Conservation (phyloP, 2,113 vertebrate genomes). For the Rhinichthys klamathensis region DNA sequence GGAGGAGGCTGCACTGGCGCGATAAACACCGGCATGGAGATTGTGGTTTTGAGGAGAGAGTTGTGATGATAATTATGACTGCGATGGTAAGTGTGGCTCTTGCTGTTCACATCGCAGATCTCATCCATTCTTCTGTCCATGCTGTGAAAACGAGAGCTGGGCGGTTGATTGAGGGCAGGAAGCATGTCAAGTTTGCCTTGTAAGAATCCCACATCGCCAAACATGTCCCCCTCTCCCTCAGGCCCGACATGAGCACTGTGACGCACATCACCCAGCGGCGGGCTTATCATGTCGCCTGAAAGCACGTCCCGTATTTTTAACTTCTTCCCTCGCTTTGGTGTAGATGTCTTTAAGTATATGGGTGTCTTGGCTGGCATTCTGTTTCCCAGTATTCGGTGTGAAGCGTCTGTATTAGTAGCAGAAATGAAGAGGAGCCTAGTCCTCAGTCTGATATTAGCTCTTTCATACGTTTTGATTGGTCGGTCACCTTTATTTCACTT, state of each 20-base stretch:
- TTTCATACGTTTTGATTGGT: not conserved
- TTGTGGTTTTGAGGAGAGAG: conserved; percentile 75
- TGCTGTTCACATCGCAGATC: conserved; percentile 9
- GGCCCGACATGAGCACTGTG: conserved; percentile 83
- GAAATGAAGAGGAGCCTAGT: conserved; percentile 18
- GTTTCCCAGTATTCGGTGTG: conserved; percentile 45
- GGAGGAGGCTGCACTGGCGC: conserved; percentile 79
- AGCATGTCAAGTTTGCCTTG: conserved; percentile 81
- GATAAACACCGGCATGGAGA: conserved; percentile 78
- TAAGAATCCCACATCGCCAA: conserved; percentile 82
- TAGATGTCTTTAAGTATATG: conserved; percentile 82
- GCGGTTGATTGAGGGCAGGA: conserved; percentile 60
- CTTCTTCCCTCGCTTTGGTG: conserved; percentile 79
- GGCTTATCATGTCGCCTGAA: conserved; percentile 85
- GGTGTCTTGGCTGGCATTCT: conserved; percentile 85
- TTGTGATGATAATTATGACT: conserved; percentile 59
- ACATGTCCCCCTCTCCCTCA: conserved; percentile 79
- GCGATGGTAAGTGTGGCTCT: conserved; percentile 50
- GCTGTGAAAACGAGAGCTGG: conserved; percentile 63
- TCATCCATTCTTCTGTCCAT: conserved; percentile 60
- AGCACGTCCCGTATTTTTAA: conserved; percentile 78
- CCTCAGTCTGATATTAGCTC: conserved; percentile 40
- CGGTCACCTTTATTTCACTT: conserved; percentile 3
- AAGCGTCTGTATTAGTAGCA: not conserved
- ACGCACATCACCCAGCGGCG: conserved; percentile 80